Percentiles rank a stretch among this genome's conserved stretches.
Evolutionary conservation across 2,888 invertebrate genomes (phyloP).

Genomic region (Lepidocyrtoides sp.): DNA sequence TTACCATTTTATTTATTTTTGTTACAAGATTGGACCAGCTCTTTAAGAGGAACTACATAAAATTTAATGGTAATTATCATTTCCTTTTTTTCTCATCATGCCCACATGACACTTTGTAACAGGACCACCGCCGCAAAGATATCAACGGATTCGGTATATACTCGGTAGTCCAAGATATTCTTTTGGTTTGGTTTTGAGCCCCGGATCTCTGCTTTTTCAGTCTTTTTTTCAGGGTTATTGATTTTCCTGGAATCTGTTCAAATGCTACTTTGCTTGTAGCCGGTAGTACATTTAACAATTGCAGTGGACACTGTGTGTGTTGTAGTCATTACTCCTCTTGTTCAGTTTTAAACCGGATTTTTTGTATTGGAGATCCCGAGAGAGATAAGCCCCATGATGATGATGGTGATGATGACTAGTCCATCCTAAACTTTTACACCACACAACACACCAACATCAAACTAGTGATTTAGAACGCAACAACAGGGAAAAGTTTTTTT

Average conservation of each 20-base stretch:
- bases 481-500: not conserved
- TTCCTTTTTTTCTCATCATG: constrained; percentile 9
- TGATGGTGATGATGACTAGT: not conserved
- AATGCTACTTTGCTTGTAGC: not conserved
- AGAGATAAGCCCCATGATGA: constrained; percentile 39
- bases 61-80: not conserved
- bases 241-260: constrained; percentile 57
- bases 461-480: not conserved
- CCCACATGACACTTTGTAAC: not conserved
- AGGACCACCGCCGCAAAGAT: constrained; percentile 2
- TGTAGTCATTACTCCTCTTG: not conserved
- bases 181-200: not conserved
- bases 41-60: constrained; percentile 25
- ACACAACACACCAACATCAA: not conserved
- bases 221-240: constrained; percentile 33
- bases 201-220: not conserved
- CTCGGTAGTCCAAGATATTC: no score
- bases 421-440: constrained; percentile 17
- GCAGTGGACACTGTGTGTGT: no score
- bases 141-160: no score
- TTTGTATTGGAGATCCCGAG: constrained; percentile 57
- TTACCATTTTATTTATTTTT: constrained; percentile 71
- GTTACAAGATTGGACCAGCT: constrained; percentile 71
- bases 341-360: constrained; percentile 70
- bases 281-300: no score